phyloP scores from a whole-genome alignment of 2,797 vertebrate species.

The Chaunax sp. region DNA sequence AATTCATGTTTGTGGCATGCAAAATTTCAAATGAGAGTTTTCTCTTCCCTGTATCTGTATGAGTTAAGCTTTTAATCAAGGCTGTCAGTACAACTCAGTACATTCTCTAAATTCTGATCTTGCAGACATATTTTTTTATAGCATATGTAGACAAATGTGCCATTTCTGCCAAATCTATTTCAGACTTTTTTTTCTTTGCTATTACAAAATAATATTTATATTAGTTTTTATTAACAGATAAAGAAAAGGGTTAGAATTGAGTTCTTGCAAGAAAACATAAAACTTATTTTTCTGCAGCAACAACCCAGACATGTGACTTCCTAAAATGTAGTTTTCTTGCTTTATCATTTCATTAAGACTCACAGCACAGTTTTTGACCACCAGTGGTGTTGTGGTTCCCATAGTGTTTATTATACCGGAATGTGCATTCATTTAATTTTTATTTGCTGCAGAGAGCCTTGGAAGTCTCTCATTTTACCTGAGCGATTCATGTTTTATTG shows the following conservation, averaged over 20 bases:
- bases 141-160: too few relatives aligned
- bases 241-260: too few relatives aligned
- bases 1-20: too few relatives aligned
- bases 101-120: not conserved
- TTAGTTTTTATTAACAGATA: too few relatives aligned
- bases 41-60: too few relatives aligned
- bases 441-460: not conserved
- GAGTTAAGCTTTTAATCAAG: too few relatives aligned
- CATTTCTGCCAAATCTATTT: not conserved
- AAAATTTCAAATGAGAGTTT: too few relatives aligned
- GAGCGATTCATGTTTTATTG: not conserved
- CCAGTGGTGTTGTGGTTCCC: not conserved
- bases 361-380: not conserved
- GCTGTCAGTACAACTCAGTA: too few relatives aligned
- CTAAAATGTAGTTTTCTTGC: not conserved
- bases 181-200: not conserved
- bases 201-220: too few relatives aligned
- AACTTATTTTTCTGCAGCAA: too few relatives aligned
- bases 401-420: not conserved
- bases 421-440: not conserved
- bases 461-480: not conserved
- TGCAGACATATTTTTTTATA: not conserved
- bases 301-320: too few relatives aligned
- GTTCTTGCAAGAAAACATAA: too few relatives aligned
- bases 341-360: not conserved